phyloP scores from a whole-genome alignment of 2,888 invertebrate genomes.

The Caenorhabditis sp. region DNA sequence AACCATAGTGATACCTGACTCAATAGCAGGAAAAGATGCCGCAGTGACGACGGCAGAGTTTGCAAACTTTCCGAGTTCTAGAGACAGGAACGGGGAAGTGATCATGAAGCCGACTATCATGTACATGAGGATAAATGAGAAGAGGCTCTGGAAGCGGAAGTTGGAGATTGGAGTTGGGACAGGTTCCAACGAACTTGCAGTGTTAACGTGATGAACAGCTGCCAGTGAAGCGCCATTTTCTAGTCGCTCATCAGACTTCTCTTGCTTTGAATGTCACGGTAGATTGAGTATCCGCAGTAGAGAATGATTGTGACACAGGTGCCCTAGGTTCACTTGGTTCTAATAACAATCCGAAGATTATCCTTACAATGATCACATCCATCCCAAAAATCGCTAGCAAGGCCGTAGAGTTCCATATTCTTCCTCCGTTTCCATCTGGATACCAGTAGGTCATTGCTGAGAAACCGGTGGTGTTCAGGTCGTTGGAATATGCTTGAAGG shows the following conservation, averaged over 20 bases:
- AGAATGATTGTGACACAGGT: neutral
- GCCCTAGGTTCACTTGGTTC: too few relatives aligned
- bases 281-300: neutral
- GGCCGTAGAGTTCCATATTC: neutral
- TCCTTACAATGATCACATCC: neutral
- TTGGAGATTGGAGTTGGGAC: too few relatives aligned
- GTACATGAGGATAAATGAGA: constrained; percentile 26
- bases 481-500: neutral
- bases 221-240: neutral
- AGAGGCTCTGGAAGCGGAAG: constrained; percentile 39
- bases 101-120: neutral
- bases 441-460: neutral
- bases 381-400: neutral
- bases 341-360: too few relatives aligned
- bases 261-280: neutral
- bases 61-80: neutral
- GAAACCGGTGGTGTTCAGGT: neutral
- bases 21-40: neutral
- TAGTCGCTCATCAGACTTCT: neutral
- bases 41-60: constrained; percentile 7
- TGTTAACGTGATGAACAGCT: constrained; percentile 11
- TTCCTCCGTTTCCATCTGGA: neutral
- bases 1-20: neutral
- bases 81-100: neutral
- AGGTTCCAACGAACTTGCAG: constrained; percentile 18